phyloP scores from a whole-genome alignment of 2,797 vertebrate genomes.

The Eulemur rubriventer region DNA sequence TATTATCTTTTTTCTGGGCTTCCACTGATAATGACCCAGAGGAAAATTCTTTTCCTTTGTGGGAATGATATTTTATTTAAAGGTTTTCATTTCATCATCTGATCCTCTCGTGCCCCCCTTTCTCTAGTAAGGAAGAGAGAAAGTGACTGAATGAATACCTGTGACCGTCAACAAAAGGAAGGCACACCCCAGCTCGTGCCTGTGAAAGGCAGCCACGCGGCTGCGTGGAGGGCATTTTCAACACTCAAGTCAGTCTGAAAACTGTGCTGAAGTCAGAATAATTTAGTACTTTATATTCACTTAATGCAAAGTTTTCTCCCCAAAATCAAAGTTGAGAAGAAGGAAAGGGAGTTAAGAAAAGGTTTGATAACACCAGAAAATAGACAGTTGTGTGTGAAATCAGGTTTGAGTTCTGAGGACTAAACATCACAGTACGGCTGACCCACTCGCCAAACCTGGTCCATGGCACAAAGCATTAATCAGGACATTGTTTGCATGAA shows the following conservation, averaged over 20 bases:
- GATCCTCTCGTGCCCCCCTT: conserved; percentile 25
- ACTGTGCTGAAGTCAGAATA: conserved; percentile 72
- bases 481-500: conserved; percentile 84
- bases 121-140: conserved; percentile 58
- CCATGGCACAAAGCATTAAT: conserved; percentile 77
- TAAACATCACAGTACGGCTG: background rate
- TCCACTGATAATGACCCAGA: conserved; percentile 87
- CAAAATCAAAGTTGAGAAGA: conserved; percentile 69
- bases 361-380: conserved; percentile 18
- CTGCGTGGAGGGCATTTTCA: background rate
- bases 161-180: conserved; percentile 50
- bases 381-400: conserved; percentile 44
- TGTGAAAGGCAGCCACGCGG: accelerated
- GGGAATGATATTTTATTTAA: conserved; percentile 87
- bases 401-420: conserved; percentile 44
- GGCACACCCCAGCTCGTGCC: background rate
- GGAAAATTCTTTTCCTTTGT: conserved; percentile 84
- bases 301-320: conserved; percentile 73
- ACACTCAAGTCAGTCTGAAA: background rate
- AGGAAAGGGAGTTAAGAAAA: conserved; percentile 62
- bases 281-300: conserved; percentile 72
- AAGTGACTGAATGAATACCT: conserved; percentile 32
- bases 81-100: conserved; percentile 79
- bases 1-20: conserved; percentile 84
- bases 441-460: conserved; percentile 54